Evolutionary conservation across 2,888 invertebrate species (phyloP).

Genomic region (Spisula subtruncata): DNA sequence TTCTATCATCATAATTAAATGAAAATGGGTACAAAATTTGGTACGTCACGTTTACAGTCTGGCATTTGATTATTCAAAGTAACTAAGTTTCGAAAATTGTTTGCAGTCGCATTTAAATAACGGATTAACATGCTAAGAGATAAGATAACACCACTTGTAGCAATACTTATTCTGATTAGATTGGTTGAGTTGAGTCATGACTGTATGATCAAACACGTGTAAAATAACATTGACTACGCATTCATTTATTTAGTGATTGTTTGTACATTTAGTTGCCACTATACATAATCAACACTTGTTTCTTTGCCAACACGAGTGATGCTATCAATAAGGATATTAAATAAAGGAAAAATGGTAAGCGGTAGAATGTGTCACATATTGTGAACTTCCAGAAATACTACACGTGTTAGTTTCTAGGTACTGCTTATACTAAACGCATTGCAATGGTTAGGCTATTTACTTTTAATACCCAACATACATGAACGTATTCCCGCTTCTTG

Average conservation of each 20-base stretch:
- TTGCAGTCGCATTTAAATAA: not conserved
- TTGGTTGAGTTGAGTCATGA: not conserved
- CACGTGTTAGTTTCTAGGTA: too few species aligned
- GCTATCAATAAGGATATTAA: not conserved
- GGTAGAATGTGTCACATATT: not conserved
- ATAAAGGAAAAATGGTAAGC: not conserved
- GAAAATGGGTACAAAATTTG: not conserved
- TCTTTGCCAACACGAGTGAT: not conserved
- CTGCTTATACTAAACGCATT: too few species aligned
- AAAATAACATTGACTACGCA: not conserved
- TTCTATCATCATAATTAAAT: too few species aligned
- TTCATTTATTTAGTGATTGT: slow-evolving; percentile 5
- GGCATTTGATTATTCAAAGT: not conserved
- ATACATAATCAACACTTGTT: not conserved
- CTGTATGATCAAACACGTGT: not conserved
- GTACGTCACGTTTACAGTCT: not conserved
- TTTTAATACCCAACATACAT: too few species aligned
- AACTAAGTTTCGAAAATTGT: too few species aligned
- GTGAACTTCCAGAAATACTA: not conserved
- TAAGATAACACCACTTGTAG: not conserved
- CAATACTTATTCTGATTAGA: slow-evolving; percentile 10
- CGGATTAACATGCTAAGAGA: not conserved
- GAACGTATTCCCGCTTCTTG: too few species aligned
- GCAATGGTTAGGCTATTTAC: too few species aligned
- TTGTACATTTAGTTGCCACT: not conserved